Base-by-base conservation (phyloP, 2,113 vertebrate genomes). In the Illadopsis cleaveri region DNA sequence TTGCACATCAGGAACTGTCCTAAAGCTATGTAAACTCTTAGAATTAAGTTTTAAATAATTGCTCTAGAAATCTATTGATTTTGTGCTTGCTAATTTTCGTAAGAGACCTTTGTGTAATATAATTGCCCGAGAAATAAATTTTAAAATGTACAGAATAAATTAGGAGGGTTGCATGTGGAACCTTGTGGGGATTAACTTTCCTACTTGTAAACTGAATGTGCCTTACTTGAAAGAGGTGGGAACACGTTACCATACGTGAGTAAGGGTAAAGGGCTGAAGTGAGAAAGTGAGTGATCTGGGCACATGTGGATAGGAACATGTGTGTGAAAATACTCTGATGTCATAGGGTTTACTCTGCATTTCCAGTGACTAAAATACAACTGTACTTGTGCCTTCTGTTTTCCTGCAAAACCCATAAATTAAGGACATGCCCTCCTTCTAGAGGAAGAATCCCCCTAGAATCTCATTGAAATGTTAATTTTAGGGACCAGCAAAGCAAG, bases 21-120 rank as follows among this genome's bases (percentile, higher is more conserved):
- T 94, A 60, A 84, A 90, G 53, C 56, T 77, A 35, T 56, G 51
- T 88, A 80, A 83, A 92, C 51, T 53, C 14, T 42, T 84, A 65
- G 31, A 35, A 9, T 56, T 50, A 70, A 68, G 4, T 64, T 94
- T 89, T 51, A 78, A 88, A 44, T 92, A 68, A 80, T 48, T 76
- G 50, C 66, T 88, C 15, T 35, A 69, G n/a, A 61, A 71, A 72
- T 45, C 48, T 69, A 20, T 86, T 88, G 66, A 24, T 50, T 92
- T 94, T 14, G 31, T 77, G 85, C 79, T 60, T 19, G 4, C 11
- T 86, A n/a, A 61, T 90, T 90, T 94, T 90, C 37, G 2, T 65
- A 54, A 50, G 54, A 72, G 33, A 83, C 42, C 33, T 69, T 82
- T 80, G 66, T 37, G 20, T 80, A n/a, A 94, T 73, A 19, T 51